A percentile compares a stretch with the other conserved stretches of the same genome.
Evolutionary conservation across 2,113 vertebrate genomes (phyloP).

Genomic region (Anguilla rostrata): DNA sequence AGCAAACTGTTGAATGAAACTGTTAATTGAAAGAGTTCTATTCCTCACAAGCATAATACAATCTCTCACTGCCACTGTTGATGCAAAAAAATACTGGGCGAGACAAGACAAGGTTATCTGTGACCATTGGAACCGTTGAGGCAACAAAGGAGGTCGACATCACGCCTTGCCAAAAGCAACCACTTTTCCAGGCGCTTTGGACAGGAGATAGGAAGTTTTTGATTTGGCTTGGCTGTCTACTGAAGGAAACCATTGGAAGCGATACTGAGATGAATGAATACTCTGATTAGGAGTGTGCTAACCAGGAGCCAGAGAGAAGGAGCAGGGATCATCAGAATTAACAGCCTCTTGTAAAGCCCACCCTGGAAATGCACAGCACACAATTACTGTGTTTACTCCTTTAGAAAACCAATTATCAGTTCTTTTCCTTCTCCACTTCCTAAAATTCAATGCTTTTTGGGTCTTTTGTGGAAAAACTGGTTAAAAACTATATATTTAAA

Average conservation of each 20-base stretch:
- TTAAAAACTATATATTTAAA: background rate
- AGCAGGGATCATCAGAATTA: background rate
- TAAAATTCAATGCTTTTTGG: background rate
- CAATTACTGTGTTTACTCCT: background rate
- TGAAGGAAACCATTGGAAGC: conserved; percentile 14
- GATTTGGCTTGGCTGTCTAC: conserved; percentile 6
- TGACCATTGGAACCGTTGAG: background rate
- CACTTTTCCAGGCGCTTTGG: background rate
- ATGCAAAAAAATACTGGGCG: background rate
- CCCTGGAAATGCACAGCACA: background rate
- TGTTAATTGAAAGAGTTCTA: background rate
- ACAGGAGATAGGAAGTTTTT: conserved; percentile 18
- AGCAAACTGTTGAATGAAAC: background rate
- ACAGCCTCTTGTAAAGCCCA: background rate
- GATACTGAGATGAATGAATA: conserved; percentile 2
- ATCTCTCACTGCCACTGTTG: background rate
- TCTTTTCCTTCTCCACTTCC: background rate
- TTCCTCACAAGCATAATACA: background rate
- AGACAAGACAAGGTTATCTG: background rate
- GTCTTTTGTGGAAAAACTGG: background rate
- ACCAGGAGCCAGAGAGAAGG: background rate
- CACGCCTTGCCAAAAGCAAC: conserved; percentile 16
- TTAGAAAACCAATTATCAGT: background rate
- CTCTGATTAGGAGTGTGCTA: background rate
- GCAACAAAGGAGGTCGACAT: background rate